phyloP scores from a whole-genome alignment of 2,113 vertebrate genomes.

The Progne subis region DNA sequence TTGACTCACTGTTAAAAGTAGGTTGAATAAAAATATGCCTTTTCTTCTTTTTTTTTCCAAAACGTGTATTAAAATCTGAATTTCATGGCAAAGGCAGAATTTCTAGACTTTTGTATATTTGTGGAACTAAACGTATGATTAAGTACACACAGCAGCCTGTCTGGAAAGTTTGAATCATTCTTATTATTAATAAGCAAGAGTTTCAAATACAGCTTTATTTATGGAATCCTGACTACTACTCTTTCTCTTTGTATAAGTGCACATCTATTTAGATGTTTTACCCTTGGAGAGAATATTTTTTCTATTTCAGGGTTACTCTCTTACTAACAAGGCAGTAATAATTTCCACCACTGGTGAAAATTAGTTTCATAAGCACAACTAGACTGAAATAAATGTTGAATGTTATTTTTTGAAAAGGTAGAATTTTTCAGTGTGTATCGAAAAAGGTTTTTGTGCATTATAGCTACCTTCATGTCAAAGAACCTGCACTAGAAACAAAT shows the following conservation, averaged over 20 bases:
- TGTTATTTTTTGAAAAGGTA: neutral
- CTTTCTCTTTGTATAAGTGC: neutral
- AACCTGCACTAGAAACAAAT: neutral
- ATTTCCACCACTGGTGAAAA: neutral
- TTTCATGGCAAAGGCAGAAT: neutral
- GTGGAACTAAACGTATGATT: neutral
- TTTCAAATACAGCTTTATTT: neutral
- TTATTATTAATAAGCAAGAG: neutral
- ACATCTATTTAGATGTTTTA: neutral
- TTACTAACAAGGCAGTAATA: neutral
- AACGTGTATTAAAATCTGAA: neutral
- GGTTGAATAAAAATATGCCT: neutral
- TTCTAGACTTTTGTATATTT: neutral
- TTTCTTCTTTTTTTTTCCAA: neutral
- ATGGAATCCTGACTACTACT: neutral
- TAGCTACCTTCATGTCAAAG: neutral
- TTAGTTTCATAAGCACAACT: neutral
- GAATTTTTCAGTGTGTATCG: neutral
- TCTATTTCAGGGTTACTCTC: neutral
- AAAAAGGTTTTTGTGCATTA: neutral
- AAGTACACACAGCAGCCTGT: neutral
- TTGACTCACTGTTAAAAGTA: neutral
- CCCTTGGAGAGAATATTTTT: neutral
- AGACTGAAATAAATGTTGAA: neutral
- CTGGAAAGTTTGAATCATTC: neutral